These are phyloP conservation scores for Botia almorhae DNA, from an alignment of 2,797 vertebrate species.

Conservation along the genomic window DNA sequence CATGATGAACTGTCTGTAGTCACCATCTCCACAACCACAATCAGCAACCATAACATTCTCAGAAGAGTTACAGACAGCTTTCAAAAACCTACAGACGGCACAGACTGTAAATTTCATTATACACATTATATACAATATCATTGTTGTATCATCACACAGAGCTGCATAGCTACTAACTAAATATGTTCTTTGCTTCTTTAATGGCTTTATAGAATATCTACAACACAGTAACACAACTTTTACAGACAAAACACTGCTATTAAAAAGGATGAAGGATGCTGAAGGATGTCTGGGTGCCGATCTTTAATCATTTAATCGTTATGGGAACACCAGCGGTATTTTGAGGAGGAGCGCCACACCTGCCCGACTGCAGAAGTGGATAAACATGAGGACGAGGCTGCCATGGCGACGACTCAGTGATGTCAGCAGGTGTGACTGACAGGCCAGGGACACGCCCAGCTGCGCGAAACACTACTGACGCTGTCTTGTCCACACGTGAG, in stretches of 20 bases:
- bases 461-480: conserved; percentile 46
- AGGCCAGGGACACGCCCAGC: conserved; percentile 55
- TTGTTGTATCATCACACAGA: no score
- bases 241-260: no score
- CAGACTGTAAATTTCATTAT: neutral
- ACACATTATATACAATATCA: no score
- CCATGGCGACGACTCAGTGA: conserved; percentile 76
- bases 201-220: neutral
- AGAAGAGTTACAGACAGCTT: neutral
- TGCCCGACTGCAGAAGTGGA: conserved; percentile 69
- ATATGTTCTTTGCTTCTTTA: no score
- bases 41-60: neutral
- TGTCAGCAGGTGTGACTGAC: conserved; percentile 70
- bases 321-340: conserved; percentile 34
- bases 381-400: conserved; percentile 67
- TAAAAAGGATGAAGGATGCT: no score
- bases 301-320: conserved; percentile 26
- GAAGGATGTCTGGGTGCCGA: no score
- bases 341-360: conserved; percentile 70
- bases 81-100: neutral
- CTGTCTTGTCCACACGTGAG: neutral
- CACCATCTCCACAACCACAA: conserved; percentile 17
- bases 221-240: no score
- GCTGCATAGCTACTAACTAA: no score
- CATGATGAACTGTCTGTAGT: conserved; percentile 6